These are phyloP conservation scores for Aptenodytes patagonicus DNA, from an alignment of 2,113 vertebrate species.

Conservation along the genomic window DNA sequence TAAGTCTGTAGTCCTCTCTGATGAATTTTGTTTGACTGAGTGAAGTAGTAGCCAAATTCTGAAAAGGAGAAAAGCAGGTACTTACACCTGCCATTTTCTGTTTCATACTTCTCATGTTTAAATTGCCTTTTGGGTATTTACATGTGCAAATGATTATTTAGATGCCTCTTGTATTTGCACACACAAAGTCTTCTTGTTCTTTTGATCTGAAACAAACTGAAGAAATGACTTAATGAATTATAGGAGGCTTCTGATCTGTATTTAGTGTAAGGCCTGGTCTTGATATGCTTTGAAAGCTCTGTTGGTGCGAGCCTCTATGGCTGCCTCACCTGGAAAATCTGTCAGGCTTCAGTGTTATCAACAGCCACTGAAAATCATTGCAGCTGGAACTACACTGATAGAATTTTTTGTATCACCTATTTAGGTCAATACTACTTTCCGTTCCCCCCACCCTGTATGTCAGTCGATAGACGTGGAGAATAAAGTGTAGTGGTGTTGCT, in stretches of 20 bases:
- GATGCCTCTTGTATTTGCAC: not conserved
- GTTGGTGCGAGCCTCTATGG: not conserved
- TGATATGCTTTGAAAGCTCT: not conserved
- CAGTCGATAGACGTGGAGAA: not conserved
- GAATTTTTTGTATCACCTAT: not conserved
- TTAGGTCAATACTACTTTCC: not conserved
- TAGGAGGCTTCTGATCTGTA: not conserved
- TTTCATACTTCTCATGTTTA: not conserved
- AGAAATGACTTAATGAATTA: not conserved
- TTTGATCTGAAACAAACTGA: not conserved
- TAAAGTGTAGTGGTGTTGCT: not conserved
- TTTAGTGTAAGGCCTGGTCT: not conserved
- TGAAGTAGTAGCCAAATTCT: not conserved
- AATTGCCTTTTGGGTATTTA: not conserved
- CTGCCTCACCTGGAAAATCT: not conserved
- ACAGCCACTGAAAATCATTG: not conserved
- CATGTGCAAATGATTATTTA: not conserved
- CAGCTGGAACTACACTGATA: not conserved
- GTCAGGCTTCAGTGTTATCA: not conserved
- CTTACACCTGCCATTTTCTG: not conserved
- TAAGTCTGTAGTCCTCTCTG: not conserved
- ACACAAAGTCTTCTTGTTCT: not conserved
- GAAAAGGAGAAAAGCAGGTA: not conserved
- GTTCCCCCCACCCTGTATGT: not conserved
- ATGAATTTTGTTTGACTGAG: not conserved